These are phyloP conservation scores for Sanderia malayensis DNA, from an alignment of 30 jellyfish, hydroid and myxozoan genomes.

Conservation along the genomic window DNA sequence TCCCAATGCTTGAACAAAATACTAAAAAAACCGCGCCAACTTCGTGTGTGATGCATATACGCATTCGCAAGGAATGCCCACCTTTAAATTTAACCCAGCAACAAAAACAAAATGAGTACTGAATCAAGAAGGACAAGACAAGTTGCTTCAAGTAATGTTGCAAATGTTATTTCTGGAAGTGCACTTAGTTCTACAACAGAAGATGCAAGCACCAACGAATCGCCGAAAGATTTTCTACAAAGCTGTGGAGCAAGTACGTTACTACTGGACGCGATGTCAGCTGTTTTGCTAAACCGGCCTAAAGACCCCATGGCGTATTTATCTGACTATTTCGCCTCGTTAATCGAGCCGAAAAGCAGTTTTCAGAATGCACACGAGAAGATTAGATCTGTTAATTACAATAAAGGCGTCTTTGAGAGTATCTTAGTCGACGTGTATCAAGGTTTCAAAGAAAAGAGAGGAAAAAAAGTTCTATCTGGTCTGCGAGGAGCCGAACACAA, in stretches of 20 bases:
- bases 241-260: slow-evolving; percentile 36
- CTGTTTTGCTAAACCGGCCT: slow-evolving; percentile 63
- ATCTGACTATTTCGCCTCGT: slow-evolving; percentile 53
- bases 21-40: too few relatives aligned
- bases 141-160: neutral
- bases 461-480: neutral
- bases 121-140: neutral
- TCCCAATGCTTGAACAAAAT: too few relatives aligned
- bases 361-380: slow-evolving; percentile 50
- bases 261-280: slow-evolving; percentile 36
- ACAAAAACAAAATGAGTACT: neutral
- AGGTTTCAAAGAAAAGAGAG: slow-evolving; percentile 6
- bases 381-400: slow-evolving; percentile 28
- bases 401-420: slow-evolving; percentile 32
- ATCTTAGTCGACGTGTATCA: slow-evolving; percentile 62
- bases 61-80: too few relatives aligned
- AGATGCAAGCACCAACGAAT: slow-evolving; percentile 23
- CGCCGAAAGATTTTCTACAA: slow-evolving; percentile 68
- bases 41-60: too few relatives aligned
- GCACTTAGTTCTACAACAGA: neutral
- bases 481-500: slow-evolving; percentile 42
- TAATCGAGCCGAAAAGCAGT: slow-evolving; percentile 41
- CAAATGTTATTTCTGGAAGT: neutral
- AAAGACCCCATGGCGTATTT: slow-evolving; percentile 70
- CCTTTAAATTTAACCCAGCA: neutral